These are phyloP conservation scores for Rapana venosa DNA, from an alignment of 2,888 invertebrate genomes.

Conservation along the genomic window DNA sequence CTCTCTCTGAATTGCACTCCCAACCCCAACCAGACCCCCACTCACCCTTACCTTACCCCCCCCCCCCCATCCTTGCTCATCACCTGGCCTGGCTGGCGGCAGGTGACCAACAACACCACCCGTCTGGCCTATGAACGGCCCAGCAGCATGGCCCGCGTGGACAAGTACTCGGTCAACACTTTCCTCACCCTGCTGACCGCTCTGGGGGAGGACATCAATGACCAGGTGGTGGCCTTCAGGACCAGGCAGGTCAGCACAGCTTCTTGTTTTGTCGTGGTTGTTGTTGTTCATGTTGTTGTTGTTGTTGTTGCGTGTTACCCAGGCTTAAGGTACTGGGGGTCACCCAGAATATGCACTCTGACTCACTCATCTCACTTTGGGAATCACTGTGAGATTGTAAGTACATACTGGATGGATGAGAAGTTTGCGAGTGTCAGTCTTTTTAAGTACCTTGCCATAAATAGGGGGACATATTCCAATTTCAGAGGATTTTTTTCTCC, in stretches of 20 bases:
- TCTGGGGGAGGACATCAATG: conserved; percentile 41
- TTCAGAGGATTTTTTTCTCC: no score
- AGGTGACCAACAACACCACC: conserved; percentile 28
- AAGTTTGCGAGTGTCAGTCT: no score
- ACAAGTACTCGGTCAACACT: conserved; percentile 38
- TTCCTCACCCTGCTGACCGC: conserved; percentile 43
- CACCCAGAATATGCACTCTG: no score
- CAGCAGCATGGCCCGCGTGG: conserved; percentile 30
- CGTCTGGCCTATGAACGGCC: conserved; percentile 33
- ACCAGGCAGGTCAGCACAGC: conserved; percentile 31
- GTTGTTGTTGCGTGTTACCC: no score
- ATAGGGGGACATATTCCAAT: no score
- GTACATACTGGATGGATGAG: no score
- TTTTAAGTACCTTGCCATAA: no score
- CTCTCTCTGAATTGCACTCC: not conserved
- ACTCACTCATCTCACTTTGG: no score
- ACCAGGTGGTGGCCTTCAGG: conserved; percentile 46
- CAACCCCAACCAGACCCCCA: not conserved
- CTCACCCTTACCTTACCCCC: no score
- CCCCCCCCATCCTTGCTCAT: not conserved
- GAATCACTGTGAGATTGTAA: no score
- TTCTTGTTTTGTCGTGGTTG: not conserved
- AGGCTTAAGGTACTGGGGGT: no score
- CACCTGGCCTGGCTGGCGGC: not conserved
- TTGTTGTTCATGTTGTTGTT: no score